These are phyloP conservation scores for Oncorhynchus kisutch DNA, from an alignment of 2,113 vertebrate genomes.

Conservation along the genomic window DNA sequence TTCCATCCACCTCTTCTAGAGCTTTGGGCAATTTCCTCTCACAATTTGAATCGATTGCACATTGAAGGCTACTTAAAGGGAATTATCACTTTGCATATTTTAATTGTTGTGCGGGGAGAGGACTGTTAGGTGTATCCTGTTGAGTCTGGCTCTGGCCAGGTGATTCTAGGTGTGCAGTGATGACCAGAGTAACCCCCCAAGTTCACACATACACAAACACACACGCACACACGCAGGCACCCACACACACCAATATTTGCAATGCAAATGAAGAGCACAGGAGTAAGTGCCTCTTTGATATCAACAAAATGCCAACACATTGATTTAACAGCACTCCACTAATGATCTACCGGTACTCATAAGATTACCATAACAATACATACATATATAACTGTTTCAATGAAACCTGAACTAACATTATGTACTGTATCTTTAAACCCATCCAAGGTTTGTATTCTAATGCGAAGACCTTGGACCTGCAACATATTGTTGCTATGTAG, in stretches of 20 bases:
- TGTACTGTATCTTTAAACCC: too few relatives aligned
- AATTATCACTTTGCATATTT: slow-evolving; percentile 95
- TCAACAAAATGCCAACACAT: slow-evolving; percentile 81
- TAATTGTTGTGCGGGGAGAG: slow-evolving; percentile 94
- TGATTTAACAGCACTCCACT: too few relatives aligned
- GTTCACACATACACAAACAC: background rate
- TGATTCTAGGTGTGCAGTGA: slow-evolving; percentile 10
- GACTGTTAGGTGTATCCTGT: slow-evolving; percentile 77
- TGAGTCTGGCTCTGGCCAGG: slow-evolving; percentile 31
- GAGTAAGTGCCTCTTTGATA: slow-evolving; percentile 88
- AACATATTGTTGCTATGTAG: background rate
- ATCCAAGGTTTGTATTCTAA: background rate
- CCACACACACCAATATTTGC: background rate
- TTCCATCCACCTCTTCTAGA: slow-evolving; percentile 80
- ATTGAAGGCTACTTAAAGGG: slow-evolving; percentile 95
- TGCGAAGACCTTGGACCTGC: background rate
- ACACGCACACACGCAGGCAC: background rate
- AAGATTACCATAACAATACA: too few relatives aligned
- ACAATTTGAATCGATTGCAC: slow-evolving; percentile 93
- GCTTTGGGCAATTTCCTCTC: slow-evolving; percentile 92
- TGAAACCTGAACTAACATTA: too few relatives aligned
- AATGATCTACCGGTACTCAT: too few relatives aligned
- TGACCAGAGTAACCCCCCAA: slow-evolving; percentile 34
- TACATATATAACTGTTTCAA: too few relatives aligned
- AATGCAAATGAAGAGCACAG: slow-evolving; percentile 70